Evolutionary conservation across 2,113 vertebrate species (phyloP).

Genomic region (Trichomycterus rosablanca): DNA sequence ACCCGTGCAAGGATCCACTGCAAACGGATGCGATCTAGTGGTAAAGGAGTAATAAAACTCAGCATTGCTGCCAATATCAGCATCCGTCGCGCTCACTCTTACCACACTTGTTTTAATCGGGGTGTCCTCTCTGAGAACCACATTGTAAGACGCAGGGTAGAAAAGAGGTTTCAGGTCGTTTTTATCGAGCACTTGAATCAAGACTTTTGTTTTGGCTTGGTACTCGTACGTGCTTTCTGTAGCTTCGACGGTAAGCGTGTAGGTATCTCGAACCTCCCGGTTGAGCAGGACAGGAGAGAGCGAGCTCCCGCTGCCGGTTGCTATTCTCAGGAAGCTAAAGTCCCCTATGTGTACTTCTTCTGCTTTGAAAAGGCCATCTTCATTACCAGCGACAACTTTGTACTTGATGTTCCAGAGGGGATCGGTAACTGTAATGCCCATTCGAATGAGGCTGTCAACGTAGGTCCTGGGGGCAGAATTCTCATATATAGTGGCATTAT

Average conservation of each 20-base stretch:
- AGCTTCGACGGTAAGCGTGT: slow-evolving; percentile 82
- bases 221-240: slow-evolving; percentile 71
- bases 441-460: slow-evolving; percentile 74
- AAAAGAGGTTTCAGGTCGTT: slow-evolving; percentile 95
- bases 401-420: slow-evolving; percentile 77
- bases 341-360: slow-evolving; percentile 78
- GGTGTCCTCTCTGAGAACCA: slow-evolving; percentile 76
- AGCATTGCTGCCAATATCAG: slow-evolving; percentile 84
- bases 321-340: slow-evolving; percentile 89
- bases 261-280: slow-evolving; percentile 84
- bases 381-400: slow-evolving; percentile 78
- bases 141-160: slow-evolving; percentile 86
- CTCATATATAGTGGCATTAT: slow-evolving; percentile 88
- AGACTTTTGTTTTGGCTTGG: slow-evolving; percentile 77
- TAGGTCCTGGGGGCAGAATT: slow-evolving; percentile 91
- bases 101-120: slow-evolving; percentile 75
- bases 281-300: slow-evolving; percentile 73
- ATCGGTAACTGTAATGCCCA: slow-evolving; percentile 79
- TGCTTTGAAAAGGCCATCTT: slow-evolving; percentile 75
- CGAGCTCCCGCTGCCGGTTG: slow-evolving; percentile 79
- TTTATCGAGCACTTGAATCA: slow-evolving; percentile 83
- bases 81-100: slow-evolving; percentile 85
- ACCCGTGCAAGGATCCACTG: slow-evolving; percentile 83
- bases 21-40: slow-evolving; percentile 72
- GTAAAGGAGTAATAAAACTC: slow-evolving; percentile 87